A percentile compares a stretch with the other conserved stretches of the same genome.
These are phyloP conservation scores for Vireo altiloquus DNA, from an alignment of 2,113 vertebrate genomes.

Conservation along the genomic window DNA sequence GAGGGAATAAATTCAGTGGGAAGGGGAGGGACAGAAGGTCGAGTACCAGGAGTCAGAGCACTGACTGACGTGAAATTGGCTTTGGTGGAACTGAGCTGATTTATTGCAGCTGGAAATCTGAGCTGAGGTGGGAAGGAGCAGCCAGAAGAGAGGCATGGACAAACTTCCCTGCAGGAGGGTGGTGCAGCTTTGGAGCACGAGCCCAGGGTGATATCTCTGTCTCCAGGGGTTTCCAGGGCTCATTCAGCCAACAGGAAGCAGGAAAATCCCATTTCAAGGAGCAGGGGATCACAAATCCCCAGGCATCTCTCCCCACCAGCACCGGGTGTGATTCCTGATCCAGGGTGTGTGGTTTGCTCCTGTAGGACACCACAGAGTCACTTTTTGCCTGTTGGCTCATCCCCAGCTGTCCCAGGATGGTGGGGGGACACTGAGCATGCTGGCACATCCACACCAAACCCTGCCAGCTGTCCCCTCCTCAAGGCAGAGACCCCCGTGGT, in stretches of 20 bases:
- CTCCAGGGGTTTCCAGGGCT: background rate
- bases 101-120: background rate
- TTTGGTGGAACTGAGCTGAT: background rate
- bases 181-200: background rate
- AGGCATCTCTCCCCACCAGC: background rate
- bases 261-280: background rate
- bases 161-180: background rate
- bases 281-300: background rate
- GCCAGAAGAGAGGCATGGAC: background rate
- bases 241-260: background rate
- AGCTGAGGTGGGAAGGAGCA: background rate
- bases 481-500: background rate
- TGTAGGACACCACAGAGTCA: background rate
- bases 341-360: background rate
- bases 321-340: background rate
- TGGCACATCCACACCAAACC: background rate
- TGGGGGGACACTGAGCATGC: fast-evolving
- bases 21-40: background rate
- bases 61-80: background rate
- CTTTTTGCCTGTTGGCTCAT: background rate
- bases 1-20: background rate
- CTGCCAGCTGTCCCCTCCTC: background rate
- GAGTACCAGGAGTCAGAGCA: background rate
- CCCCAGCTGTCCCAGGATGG: background rate
- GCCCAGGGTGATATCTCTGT: background rate